These are phyloP conservation scores for Drosophila cognata DNA, from an alignment of 2,888 invertebrate species.

Conservation along the genomic window DNA sequence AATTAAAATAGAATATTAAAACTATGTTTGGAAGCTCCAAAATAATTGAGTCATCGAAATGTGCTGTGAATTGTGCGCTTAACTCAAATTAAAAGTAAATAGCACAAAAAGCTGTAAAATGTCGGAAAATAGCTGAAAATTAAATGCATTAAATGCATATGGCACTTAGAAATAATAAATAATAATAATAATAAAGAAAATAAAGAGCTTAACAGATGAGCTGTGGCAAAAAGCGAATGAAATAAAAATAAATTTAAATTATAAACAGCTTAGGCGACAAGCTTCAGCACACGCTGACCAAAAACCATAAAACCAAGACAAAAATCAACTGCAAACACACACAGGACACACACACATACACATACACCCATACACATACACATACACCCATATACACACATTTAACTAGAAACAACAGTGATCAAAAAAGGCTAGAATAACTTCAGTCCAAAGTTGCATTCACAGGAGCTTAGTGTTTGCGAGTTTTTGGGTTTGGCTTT, in stretches of 20 bases:
- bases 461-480: constrained; percentile 62
- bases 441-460: constrained; percentile 69
- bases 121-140: constrained; percentile 25
- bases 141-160: constrained; percentile 30
- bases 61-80: not conserved
- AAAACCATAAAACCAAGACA: constrained; percentile 74
- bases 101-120: not conserved
- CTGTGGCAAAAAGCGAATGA: constrained; percentile 35
- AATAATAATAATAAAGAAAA: too few relatives aligned
- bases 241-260: constrained; percentile 61
- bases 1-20: not conserved
- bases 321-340: constrained; percentile 44
- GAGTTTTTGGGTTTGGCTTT: constrained; percentile 67
- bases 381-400: not conserved
- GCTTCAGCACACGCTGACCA: constrained; percentile 47
- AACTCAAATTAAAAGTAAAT: not conserved
- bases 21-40: not conserved
- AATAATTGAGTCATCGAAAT: not conserved
- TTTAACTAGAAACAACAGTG: constrained; percentile 33
- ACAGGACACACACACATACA: not conserved
- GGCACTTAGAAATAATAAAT: constrained; percentile 42
- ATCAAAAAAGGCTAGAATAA: constrained; percentile 50
- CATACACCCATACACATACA: not conserved
- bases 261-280: constrained; percentile 72
- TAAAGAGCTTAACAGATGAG: constrained; percentile 45